phyloP scores from a whole-genome alignment of 1,140 invertebrate genomes.

The Centruroides vittatus region DNA sequence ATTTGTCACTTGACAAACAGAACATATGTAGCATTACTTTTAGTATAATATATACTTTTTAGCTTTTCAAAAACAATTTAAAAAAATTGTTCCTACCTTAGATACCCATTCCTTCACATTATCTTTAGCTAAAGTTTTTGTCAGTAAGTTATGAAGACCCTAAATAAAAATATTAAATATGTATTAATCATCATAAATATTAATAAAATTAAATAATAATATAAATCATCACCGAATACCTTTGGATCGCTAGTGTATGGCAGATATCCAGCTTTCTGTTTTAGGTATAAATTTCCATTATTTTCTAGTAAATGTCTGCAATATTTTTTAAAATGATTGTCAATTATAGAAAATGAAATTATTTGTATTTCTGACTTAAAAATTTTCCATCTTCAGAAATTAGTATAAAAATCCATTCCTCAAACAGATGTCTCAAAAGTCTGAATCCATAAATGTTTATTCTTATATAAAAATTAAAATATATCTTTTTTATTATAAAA shows the following conservation, averaged over 20 bases:
- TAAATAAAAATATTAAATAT: conserved; percentile 9
- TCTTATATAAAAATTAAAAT: no score
- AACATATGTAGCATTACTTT: no score
- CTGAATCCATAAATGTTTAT: no score
- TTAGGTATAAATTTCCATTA: conserved; percentile 60
- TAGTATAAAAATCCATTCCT: no score
- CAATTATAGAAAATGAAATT: no score
- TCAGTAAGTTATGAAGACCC: conserved; percentile 64
- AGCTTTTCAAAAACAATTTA: no score
- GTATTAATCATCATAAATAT: neutral
- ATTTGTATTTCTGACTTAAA: no score
- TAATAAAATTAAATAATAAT: neutral
- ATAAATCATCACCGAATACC: conserved; percentile 14
- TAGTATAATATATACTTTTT: no score
- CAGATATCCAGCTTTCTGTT: conserved; percentile 74
- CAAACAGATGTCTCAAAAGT: no score
- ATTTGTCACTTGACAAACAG: no score
- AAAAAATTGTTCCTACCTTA: conserved; percentile 16
- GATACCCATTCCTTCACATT: conserved; percentile 51
- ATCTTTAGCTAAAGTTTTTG: conserved; percentile 65
- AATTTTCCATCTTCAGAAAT: no score
- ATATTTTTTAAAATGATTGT: conserved; percentile 2
- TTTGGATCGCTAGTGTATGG: conserved; percentile 77
- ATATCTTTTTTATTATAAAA: no score
- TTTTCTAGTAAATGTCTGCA: conserved; percentile 47